Evolutionary conservation across 2,113 vertebrate species (phyloP).

Genomic region (Theristicus caerulescens): DNA sequence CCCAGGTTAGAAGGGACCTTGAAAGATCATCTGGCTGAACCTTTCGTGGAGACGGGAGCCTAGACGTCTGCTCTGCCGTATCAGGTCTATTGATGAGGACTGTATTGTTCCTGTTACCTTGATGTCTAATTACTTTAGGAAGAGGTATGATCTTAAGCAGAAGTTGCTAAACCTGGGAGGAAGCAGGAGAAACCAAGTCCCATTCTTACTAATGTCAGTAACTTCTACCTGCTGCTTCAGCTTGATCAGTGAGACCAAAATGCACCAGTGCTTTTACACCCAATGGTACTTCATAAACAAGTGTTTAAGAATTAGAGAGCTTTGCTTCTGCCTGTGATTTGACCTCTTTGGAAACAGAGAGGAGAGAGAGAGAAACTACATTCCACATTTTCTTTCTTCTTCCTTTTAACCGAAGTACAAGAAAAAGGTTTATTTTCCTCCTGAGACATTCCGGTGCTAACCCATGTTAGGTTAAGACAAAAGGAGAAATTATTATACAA

Average conservation of each 20-base stretch:
- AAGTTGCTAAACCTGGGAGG: background rate
- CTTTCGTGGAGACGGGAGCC: background rate
- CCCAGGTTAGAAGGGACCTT: background rate
- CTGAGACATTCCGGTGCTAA: background rate
- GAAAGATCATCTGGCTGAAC: background rate
- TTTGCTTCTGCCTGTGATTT: background rate
- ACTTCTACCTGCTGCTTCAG: background rate
- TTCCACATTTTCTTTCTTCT: background rate
- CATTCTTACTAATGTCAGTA: background rate
- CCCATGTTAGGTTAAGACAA: background rate
- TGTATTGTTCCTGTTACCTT: background rate
- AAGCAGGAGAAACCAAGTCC: background rate
- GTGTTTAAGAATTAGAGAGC: background rate
- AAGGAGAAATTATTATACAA: background rate
- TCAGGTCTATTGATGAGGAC: background rate
- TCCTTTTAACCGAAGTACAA: background rate
- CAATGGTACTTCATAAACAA: background rate
- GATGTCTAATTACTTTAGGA: background rate
- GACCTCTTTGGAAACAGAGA: background rate
- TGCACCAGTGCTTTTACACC: background rate
- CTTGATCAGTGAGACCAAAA: background rate
- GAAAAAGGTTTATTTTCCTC: background rate
- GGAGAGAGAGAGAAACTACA: background rate
- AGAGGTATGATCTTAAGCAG: background rate
- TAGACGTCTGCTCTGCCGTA: background rate